Evolutionary conservation across 1,140 invertebrate genomes (phyloP).

Genomic region (Delia radicum): DNA sequence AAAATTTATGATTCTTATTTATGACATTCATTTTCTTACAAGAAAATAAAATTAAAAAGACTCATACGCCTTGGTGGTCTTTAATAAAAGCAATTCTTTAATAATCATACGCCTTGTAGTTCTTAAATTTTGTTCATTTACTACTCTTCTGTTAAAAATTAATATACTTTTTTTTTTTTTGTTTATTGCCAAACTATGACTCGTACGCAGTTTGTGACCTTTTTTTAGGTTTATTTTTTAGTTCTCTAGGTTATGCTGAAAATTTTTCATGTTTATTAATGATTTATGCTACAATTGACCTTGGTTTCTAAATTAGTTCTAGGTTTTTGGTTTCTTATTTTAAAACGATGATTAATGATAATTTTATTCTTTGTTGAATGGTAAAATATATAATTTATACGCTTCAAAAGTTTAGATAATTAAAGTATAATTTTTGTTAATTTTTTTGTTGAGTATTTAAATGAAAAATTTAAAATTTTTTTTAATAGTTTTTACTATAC

Average conservation of each 20-base stretch:
- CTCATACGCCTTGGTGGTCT: neutral
- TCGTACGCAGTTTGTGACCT: neutral
- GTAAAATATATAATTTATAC: neutral
- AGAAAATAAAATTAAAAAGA: neutral
- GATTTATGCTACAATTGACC: slow-evolving; percentile 1
- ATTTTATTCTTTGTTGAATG: neutral
- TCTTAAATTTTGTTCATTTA: neutral
- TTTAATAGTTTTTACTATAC: too few species aligned
- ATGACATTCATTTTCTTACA: too few species aligned
- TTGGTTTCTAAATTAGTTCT: neutral
- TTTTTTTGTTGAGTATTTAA: neutral
- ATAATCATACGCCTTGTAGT: neutral
- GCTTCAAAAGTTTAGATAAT: neutral
- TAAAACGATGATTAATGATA: neutral
- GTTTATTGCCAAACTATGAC: neutral
- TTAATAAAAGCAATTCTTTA: neutral
- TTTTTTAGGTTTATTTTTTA: neutral
- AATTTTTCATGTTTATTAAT: neutral
- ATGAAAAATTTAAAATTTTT: too few species aligned
- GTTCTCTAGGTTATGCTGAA: neutral
- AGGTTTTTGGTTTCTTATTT: neutral
- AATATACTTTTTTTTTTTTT: neutral
- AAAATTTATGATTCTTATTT: too few species aligned
- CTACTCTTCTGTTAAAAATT: neutral
- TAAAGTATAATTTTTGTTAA: neutral